Base-by-base conservation (phyloP, 2,113 vertebrate species). In the Cepphus grylle region DNA sequence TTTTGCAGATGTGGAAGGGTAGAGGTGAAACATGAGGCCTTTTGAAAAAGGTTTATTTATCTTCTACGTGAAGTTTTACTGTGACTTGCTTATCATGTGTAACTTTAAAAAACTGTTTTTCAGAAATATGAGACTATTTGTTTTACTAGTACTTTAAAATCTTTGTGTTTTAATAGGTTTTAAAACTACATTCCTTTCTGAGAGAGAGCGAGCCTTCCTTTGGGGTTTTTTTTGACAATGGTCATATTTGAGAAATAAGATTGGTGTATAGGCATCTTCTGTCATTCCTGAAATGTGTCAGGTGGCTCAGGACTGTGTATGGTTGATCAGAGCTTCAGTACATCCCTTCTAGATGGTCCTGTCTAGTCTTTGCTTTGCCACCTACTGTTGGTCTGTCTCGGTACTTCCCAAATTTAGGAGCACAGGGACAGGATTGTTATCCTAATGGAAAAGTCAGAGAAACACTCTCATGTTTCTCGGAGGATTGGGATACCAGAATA, bases 331-430 rank as follows among this genome's bases (percentile, higher is more conserved):
- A 93, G 21, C 16, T 93, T 66, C 69, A 59, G 32, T 9, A 53
- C 63, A 61, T 34, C 43, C 43, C 9, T 87, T 77, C 76, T 63
- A 18, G 49, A 15, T 49, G 23, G 43, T 34, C 29, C 43, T 86
- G n/a, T 25, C 40, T 13, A 34, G 11, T 21, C n/a, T 72, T 79
- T 65, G 22, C 40, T 73, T 67, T 83, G 15, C 32, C n/a, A 69
- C 0, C 32, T 58, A 3, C 14, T 59, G 8, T 42, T 77, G 21
- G 17, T 49, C 22, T 74, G 0, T 65, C 72, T 87, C 4, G 1
- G 5, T 55, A 25, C n/a, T 67, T 86, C 21, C 38, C 22, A 69
- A 55, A 42, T 50, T 89, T 18, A 72, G 77, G 30, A 86, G 40
- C 36, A 36, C 12, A 45, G 16, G 12, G 56, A 61, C 15, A 20